These are phyloP conservation scores for Ennomos fuscantarius DNA, from an alignment of 2,888 invertebrate genomes.

Conservation along the genomic window DNA sequence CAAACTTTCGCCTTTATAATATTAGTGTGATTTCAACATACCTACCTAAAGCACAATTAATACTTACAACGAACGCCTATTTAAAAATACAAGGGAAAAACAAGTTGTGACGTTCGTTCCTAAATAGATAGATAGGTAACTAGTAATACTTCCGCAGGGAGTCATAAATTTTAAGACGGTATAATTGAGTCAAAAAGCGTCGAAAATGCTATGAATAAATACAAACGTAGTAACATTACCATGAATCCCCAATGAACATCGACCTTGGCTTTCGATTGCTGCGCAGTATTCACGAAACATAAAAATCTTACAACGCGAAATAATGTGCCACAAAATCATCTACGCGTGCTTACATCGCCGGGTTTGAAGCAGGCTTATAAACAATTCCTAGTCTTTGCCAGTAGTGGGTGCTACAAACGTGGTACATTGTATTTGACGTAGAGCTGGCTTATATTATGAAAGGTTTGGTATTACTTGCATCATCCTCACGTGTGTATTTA, in stretches of 20 bases:
- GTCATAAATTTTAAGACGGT: too few relatives aligned
- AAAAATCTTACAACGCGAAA: conserved; percentile 5
- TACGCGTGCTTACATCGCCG: conserved; percentile 6
- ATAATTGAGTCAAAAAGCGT: conserved; percentile 3
- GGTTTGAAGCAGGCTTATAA: neutral
- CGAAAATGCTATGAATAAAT: conserved; percentile 12
- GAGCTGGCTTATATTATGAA: conserved; percentile 29
- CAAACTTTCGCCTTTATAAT: too few relatives aligned
- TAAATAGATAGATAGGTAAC: too few relatives aligned
- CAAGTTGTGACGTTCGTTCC: too few relatives aligned
- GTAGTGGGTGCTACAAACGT: conserved; percentile 8
- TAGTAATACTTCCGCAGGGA: too few relatives aligned
- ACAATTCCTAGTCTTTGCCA: neutral
- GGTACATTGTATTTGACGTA: neutral
- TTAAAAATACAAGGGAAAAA: too few relatives aligned
- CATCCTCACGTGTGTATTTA: conserved; percentile 18
- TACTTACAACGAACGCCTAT: too few relatives aligned
- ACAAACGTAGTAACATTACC: conserved; percentile 16
- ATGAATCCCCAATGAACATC: conserved; percentile 27
- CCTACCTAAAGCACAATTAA: too few relatives aligned
- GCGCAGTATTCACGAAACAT: conserved; percentile 31
- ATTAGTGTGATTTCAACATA: too few relatives aligned
- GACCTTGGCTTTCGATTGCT: conserved; percentile 34
- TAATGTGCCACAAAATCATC: neutral
- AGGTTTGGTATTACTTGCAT: conserved; percentile 33